phyloP scores from a whole-genome alignment of 2,888 invertebrate species.

The Chymomyza procnemis region DNA sequence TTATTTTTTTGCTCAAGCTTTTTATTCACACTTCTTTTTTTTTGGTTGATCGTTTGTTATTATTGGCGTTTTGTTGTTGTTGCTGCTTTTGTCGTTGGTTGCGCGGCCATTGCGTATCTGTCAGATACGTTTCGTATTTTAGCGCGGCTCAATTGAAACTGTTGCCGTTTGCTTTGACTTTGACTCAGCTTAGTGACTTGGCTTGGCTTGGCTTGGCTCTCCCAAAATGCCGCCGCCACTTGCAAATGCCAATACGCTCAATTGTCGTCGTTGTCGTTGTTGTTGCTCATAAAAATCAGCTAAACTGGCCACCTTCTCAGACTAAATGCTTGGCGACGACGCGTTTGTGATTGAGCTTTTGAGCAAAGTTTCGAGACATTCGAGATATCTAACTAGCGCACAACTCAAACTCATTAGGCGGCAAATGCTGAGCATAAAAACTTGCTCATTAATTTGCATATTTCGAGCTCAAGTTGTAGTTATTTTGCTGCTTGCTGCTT shows the following conservation, averaged over 20 bases:
- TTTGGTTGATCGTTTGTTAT: slow-evolving; percentile 14
- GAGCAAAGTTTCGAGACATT: slow-evolving; percentile 32
- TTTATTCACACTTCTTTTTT: slow-evolving; percentile 17
- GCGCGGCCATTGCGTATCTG: slow-evolving; percentile 69
- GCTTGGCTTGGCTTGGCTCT: slow-evolving; percentile 1
- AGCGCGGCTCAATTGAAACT: slow-evolving; percentile 78
- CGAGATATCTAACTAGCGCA: not conserved
- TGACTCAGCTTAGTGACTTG: slow-evolving; percentile 30
- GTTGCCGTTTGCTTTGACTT: slow-evolving; percentile 55
- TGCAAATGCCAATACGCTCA: slow-evolving; percentile 16
- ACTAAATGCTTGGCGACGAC: not conserved
- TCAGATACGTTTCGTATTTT: slow-evolving; percentile 72
- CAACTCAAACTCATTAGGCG: not conserved
- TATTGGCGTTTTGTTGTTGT: slow-evolving; percentile 29
- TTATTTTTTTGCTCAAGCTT: not conserved
- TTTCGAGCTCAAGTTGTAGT: slow-evolving; percentile 29
- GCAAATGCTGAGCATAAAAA: slow-evolving; percentile 2
- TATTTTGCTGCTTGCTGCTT: slow-evolving; percentile 2
- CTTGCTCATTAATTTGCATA: slow-evolving; percentile 63
- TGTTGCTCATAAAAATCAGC: slow-evolving; percentile 37
- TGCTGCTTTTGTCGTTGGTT: slow-evolving; percentile 33
- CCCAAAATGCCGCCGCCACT: slow-evolving; percentile 12
- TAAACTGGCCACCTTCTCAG: slow-evolving; percentile 44
- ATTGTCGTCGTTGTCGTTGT: not conserved
- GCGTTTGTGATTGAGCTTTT: slow-evolving; percentile 57